Conservation (phyloP, 1,140 invertebrate genomes). For the Hycleus phaleratus region DNA sequence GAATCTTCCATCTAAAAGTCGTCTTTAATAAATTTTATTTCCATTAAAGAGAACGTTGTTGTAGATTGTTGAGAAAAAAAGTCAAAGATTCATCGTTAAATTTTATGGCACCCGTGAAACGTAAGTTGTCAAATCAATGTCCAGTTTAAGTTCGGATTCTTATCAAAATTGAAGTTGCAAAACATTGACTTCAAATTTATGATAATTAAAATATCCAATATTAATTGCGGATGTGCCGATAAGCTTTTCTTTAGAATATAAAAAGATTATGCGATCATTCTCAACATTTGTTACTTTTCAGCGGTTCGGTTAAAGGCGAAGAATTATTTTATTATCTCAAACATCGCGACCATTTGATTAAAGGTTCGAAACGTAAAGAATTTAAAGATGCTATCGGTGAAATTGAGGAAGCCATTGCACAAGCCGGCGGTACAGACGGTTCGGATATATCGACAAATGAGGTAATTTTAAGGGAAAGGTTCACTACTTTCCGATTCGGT, state of each 20-base stretch:
- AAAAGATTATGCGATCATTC: constrained; percentile 46
- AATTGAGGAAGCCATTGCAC: constrained; percentile 36
- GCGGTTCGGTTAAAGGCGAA: constrained; percentile 38
- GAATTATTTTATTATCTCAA: constrained; percentile 44
- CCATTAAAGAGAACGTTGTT: too few relatives aligned
- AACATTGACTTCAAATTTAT: background rate
- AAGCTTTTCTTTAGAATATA: constrained; percentile 39
- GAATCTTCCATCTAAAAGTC: too few relatives aligned
- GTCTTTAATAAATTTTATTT: too few relatives aligned
- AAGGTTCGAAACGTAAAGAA: constrained; percentile 47
- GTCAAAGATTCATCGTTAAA: constrained; percentile 76
- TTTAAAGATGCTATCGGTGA: constrained; percentile 50
- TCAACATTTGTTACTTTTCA: constrained; percentile 38
- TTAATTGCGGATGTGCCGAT: constrained; percentile 40
- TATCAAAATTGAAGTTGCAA: constrained; percentile 18
- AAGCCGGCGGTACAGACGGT: constrained; percentile 31
- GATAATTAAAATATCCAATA: background rate
- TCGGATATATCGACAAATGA: constrained; percentile 1
- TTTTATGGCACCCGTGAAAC: constrained; percentile 94
- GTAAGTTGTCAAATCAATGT: constrained; percentile 48
- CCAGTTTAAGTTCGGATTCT: background rate
- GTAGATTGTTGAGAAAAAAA: constrained; percentile 55
- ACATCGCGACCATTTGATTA: constrained; percentile 50
- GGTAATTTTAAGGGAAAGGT: background rate
- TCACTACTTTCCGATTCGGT: too few relatives aligned